A percentile compares a stretch with the other conserved stretches of the same genome.
Evolutionary conservation across 2,888 invertebrate species (phyloP).

Genomic region (Drosophila prolongata): DNA sequence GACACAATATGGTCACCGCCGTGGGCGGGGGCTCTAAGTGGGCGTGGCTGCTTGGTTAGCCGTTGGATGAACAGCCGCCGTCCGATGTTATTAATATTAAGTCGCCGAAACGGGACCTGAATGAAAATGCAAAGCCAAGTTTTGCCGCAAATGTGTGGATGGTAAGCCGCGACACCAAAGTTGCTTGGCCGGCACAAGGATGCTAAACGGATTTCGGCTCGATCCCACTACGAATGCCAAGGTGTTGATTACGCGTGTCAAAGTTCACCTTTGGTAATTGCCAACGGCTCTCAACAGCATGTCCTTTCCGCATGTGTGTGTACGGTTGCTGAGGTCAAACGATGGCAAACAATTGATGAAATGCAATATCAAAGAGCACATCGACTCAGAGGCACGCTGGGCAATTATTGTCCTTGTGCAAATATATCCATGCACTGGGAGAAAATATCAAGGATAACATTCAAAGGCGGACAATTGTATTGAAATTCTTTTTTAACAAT

Average conservation of each 20-base stretch:
- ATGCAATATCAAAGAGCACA: slow-evolving; percentile 50
- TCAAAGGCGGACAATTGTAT: not conserved
- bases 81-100: slow-evolving; percentile 72
- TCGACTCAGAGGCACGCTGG: slow-evolving; percentile 12
- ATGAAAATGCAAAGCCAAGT: slow-evolving; percentile 68
- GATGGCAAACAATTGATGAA: slow-evolving; percentile 51
- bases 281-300: slow-evolving; percentile 18
- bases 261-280: slow-evolving; percentile 45
- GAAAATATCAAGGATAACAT: not conserved
- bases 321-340: slow-evolving; percentile 53
- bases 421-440: not conserved
- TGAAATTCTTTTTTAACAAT: no score
- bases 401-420: slow-evolving; percentile 7
- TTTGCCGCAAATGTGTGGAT: slow-evolving; percentile 28
- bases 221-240: slow-evolving; percentile 36
- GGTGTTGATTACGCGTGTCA: slow-evolving; percentile 60
- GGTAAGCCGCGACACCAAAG: slow-evolving; percentile 32
- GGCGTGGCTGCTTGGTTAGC: slow-evolving; percentile 36
- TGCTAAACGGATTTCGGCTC: slow-evolving; percentile 59
- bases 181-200: slow-evolving; percentile 45
- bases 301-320: slow-evolving; percentile 12
- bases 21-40: slow-evolving; percentile 8
- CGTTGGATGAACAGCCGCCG: slow-evolving; percentile 23
- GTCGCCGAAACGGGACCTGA: slow-evolving; percentile 50
- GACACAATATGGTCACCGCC: slow-evolving; percentile 24